phyloP scores from a whole-genome alignment of 2,797 vertebrate species.

The Sylvilagus floridanus region DNA sequence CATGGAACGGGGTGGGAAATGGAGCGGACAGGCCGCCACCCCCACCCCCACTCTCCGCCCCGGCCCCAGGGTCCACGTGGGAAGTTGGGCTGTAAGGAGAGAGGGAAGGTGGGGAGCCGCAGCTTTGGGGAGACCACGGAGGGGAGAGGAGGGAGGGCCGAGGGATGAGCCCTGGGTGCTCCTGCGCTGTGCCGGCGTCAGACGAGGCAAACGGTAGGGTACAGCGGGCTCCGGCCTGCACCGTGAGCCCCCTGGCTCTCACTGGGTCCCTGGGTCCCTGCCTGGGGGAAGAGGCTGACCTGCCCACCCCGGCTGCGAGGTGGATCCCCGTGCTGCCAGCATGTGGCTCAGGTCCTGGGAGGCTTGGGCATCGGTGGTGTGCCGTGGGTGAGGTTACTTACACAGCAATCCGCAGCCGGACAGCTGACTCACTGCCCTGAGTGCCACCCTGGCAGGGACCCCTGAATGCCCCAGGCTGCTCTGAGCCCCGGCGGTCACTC shows the following conservation, averaged over 20 bases:
- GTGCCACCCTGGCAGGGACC: background rate
- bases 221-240: background rate
- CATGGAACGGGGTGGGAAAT: background rate
- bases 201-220: background rate
- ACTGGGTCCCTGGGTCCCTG: background rate
- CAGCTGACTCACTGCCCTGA: too few species aligned
- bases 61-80: background rate
- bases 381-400: background rate
- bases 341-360: too few species aligned
- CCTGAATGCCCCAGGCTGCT: background rate
- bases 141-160: background rate
- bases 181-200: background rate
- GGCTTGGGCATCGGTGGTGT: background rate
- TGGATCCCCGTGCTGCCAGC: too few species aligned
- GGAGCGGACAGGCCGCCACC: background rate
- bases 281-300: background rate
- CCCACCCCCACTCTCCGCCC: too few species aligned
- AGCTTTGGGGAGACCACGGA: background rate
- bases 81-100: background rate
- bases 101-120: background rate
- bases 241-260: background rate
- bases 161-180: background rate
- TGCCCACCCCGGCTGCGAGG: too few species aligned
- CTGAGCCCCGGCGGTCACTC: too few species aligned
- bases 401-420: background rate